Conservation (phyloP, 2,888 invertebrate genomes). For the Luperina testacea region DNA sequence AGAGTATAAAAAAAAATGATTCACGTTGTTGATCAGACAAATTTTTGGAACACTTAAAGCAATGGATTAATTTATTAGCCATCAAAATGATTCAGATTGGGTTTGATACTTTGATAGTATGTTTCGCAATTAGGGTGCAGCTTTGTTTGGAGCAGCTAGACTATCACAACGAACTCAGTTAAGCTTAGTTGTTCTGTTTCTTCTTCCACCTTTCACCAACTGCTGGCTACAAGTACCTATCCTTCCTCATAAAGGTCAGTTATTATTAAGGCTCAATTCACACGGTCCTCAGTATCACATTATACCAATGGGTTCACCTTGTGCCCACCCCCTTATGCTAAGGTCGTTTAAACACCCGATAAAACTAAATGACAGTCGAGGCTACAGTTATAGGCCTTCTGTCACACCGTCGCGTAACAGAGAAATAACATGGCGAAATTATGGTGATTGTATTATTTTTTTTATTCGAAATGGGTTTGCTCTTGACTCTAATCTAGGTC, state of each 20-base stretch:
- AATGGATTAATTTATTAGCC: no score
- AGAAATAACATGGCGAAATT: not conserved
- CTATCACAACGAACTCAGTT: not conserved
- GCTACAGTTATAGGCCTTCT: conserved; percentile 14
- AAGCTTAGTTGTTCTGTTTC: not conserved
- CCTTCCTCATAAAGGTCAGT: not conserved
- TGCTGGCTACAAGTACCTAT: not conserved
- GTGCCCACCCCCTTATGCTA: conserved; percentile 41
- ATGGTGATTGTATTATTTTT: not conserved
- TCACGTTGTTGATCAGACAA: no score
- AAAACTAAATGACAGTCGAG: conserved; percentile 57
- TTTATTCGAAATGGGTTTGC: no score
- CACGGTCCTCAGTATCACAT: conserved; percentile 12
- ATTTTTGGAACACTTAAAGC: no score
- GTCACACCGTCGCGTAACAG: conserved; percentile 45
- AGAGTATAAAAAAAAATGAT: no score
- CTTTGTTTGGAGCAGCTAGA: not conserved
- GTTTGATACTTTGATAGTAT: no score
- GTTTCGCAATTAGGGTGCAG: not conserved
- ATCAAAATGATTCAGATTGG: no score
- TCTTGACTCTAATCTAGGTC: no score
- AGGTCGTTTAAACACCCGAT: conserved; percentile 52
- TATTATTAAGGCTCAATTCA: conserved; percentile 6
- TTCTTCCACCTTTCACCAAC: not conserved
- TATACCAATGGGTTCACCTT: conserved; percentile 50